These are phyloP conservation scores for Dione juno DNA, from an alignment of 2,888 invertebrate genomes.

Conservation along the genomic window DNA sequence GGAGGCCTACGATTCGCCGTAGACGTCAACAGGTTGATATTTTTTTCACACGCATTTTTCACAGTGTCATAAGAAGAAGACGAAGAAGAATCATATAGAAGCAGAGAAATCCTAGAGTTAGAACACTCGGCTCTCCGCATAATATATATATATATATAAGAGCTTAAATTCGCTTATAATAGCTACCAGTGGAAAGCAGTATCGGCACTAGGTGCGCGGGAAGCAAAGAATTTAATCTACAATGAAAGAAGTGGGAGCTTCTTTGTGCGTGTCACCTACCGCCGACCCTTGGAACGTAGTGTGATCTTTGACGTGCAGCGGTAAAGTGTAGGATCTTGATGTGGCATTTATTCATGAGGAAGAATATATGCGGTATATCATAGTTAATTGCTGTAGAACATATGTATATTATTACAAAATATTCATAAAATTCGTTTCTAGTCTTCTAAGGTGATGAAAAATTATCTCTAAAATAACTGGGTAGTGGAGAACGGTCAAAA, in stretches of 20 bases:
- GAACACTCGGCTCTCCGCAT: not conserved
- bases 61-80: no score
- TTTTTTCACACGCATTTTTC: no score
- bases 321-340: slow-evolving; percentile 49
- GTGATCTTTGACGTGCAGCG: slow-evolving; percentile 54
- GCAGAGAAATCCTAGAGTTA: not conserved
- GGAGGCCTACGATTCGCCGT: no score
- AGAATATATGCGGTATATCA: not conserved
- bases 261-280: slow-evolving; percentile 79
- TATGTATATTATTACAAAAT: no score
- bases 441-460: no score
- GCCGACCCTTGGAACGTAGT: slow-evolving; percentile 58
- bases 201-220: slow-evolving; percentile 63
- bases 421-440: no score
- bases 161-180: slow-evolving; percentile 1
- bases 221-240: slow-evolving; percentile 81
- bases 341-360: slow-evolving; percentile 43
- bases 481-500: no score
- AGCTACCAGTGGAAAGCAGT: slow-evolving; percentile 48
- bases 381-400: no score
- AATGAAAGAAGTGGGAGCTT: slow-evolving; percentile 78
- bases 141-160: not conserved
- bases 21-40: no score
- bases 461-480: no score
- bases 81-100: no score